Conservation (phyloP, 2,113 vertebrate species). For the Abramis brama region DNA sequence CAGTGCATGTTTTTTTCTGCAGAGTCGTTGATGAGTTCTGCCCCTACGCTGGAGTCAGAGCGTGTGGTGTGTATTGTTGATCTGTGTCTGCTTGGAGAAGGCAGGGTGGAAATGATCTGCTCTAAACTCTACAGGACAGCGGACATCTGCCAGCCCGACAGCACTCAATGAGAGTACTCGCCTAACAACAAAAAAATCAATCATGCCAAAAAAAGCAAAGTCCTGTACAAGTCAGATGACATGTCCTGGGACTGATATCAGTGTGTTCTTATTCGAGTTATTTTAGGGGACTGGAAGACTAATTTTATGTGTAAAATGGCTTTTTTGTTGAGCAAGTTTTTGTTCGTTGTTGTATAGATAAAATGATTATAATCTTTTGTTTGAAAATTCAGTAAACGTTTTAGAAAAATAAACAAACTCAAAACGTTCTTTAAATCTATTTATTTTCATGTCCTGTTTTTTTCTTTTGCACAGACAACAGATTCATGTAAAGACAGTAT, state of each 20-base stretch:
- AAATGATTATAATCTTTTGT: neutral
- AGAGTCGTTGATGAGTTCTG: slow-evolving; percentile 60
- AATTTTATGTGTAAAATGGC: neutral
- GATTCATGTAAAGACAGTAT: neutral
- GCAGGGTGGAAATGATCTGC: slow-evolving; percentile 82
- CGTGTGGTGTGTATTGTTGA: slow-evolving; percentile 84
- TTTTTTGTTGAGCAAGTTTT: too few relatives aligned
- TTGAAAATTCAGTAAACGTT: neutral
- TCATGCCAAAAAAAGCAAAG: neutral
- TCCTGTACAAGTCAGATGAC: neutral
- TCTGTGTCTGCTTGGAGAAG: slow-evolving; percentile 83
- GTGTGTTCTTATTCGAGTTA: neutral
- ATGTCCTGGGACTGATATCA: neutral
- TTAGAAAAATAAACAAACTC: slow-evolving; percentile 6
- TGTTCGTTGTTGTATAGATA: neutral
- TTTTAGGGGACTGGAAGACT: neutral
- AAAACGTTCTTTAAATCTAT: neutral
- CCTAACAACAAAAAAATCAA: neutral
- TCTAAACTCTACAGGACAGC: slow-evolving; percentile 81
- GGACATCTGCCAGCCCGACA: slow-evolving; percentile 47
- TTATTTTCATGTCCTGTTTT: slow-evolving; percentile 7
- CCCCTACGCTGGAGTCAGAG: slow-evolving; percentile 68
- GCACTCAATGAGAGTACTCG: neutral
- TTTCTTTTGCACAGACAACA: neutral
- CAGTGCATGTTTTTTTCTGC: slow-evolving; percentile 42